These are phyloP conservation scores for Drosophila anomelani DNA, from an alignment of 2,888 invertebrate genomes.

Conservation along the genomic window DNA sequence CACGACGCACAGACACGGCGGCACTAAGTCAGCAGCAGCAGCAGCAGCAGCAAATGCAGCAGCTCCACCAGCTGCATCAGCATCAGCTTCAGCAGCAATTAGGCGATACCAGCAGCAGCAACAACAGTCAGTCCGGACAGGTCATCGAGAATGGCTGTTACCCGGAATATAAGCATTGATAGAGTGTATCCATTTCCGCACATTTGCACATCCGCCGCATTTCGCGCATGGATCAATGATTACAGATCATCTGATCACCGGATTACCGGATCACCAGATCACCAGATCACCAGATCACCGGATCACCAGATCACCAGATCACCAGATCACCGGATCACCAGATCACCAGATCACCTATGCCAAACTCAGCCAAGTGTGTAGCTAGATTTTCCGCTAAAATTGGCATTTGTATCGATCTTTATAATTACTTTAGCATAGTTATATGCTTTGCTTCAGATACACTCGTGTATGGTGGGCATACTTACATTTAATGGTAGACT, in stretches of 20 bases:
- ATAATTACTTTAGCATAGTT: constrained; percentile 41
- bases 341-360: constrained; percentile 16
- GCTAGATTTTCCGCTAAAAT: constrained; percentile 24
- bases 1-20: constrained; percentile 78
- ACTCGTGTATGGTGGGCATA: constrained; percentile 29
- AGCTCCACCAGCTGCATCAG: constrained; percentile 59
- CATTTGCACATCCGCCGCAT: constrained; percentile 13
- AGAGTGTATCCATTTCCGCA: constrained; percentile 32
- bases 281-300: neutral
- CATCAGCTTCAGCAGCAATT: constrained; percentile 80
- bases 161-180: constrained; percentile 91
- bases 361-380: constrained; percentile 25
- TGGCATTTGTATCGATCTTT: constrained; percentile 37
- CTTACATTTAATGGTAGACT: constrained; percentile 30
- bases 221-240: constrained; percentile 1
- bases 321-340: constrained; percentile 11
- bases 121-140: constrained; percentile 85
- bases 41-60: constrained; percentile 78
- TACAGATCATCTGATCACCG: neutral
- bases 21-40: constrained; percentile 80
- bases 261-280: neutral
- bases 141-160: constrained; percentile 88
- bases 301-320: constrained; percentile 1
- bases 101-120: constrained; percentile 84
- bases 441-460: constrained; percentile 43